phyloP scores from a whole-genome alignment of 2,888 invertebrate genomes.

The Melanchra persicariae region DNA sequence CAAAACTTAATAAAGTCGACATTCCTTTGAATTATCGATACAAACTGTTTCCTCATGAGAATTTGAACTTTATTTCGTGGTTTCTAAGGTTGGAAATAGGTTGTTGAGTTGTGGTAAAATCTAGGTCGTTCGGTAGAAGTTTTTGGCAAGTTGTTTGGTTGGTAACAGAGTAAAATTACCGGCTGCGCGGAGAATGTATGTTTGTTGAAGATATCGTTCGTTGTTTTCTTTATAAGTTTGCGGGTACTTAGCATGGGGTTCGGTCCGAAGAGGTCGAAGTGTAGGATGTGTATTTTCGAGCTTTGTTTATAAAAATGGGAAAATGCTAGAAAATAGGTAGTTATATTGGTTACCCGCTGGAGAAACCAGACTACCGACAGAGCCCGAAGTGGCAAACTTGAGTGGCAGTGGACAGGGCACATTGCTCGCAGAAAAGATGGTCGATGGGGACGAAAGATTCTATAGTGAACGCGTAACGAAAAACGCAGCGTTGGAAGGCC shows the following conservation, averaged over 20 bases:
- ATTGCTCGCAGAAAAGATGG: no score
- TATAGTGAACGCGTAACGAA: no score
- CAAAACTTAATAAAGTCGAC: conserved; percentile 55
- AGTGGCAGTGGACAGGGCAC: no score
- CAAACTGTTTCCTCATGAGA: conserved; percentile 11
- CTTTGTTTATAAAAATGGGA: no score
- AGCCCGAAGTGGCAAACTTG: no score
- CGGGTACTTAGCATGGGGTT: conserved; percentile 32
- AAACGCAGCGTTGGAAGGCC: no score
- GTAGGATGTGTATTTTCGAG: no score
- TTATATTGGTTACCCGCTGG: no score
- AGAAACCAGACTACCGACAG: no score
- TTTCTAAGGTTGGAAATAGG: conserved; percentile 37
- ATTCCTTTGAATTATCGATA: conserved; percentile 47
- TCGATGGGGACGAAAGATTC: no score
- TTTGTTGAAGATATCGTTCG: conserved; percentile 35
- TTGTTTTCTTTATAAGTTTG: conserved; percentile 36
- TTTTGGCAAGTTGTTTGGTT: conserved; percentile 70
- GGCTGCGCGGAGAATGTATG: conserved; percentile 46
- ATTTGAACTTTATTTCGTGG: conserved; percentile 40
- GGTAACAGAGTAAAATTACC: conserved; percentile 66
- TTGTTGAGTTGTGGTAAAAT: conserved; percentile 31
- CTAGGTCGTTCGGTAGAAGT: conserved; percentile 66
- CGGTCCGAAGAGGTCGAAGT: no score
- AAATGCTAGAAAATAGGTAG: no score